A percentile compares a stretch with the other conserved stretches of the same genome.
Evolutionary conservation across 2,888 invertebrate genomes (phyloP).

Genomic region (Melanophora roralis): DNA sequence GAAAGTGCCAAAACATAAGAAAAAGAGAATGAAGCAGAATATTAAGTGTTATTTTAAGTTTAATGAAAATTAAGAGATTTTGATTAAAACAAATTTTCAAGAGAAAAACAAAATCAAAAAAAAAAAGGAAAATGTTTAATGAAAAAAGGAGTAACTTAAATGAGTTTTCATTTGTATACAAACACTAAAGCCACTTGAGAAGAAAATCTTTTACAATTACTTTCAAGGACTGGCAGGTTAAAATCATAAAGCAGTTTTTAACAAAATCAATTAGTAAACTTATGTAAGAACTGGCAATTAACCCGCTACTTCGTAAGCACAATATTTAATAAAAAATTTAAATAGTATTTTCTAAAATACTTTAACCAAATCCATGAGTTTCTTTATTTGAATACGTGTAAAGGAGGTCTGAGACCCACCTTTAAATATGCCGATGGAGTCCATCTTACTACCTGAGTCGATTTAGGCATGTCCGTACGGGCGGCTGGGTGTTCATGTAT

Average conservation of each 20-base stretch:
- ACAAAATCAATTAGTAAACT: conserved; percentile 60
- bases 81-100: conserved; percentile 25
- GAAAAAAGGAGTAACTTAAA: conserved; percentile 24
- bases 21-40: neutral
- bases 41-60: conserved; percentile 54
- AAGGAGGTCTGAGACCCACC: no score
- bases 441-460: no score
- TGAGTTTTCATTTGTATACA: neutral
- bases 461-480: no score
- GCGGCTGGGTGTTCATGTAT: no score
- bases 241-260: conserved; percentile 35
- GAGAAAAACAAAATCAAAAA: conserved; percentile 2
- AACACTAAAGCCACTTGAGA: conserved; percentile 9
- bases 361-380: no score
- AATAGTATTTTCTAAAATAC: no score
- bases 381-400: no score
- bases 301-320: no score
- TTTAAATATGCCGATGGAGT: no score
- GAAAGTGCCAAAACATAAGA: conserved; percentile 14
- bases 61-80: conserved; percentile 60
- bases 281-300: conserved; percentile 20
- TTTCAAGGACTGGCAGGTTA: conserved; percentile 13
- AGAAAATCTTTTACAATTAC: conserved; percentile 34
- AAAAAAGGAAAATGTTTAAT: conserved; percentile 20
- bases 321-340: no score